Evolutionary conservation across 2,888 invertebrate species (phyloP).

Genomic region (Polydesmus complanatus): DNA sequence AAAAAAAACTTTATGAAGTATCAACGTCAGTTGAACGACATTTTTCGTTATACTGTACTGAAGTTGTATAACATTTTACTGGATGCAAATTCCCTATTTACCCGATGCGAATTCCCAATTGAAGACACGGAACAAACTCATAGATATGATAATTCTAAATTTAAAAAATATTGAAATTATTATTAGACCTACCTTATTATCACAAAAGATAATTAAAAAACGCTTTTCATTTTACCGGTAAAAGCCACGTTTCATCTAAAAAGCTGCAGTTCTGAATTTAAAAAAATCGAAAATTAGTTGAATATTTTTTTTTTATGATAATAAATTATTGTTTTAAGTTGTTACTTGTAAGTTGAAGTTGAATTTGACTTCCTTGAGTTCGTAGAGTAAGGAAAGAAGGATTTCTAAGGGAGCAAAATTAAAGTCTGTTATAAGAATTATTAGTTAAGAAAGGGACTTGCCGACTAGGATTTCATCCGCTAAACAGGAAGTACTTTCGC

Average conservation of each 20-base stretch:
- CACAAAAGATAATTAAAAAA: not conserved
- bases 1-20: too few relatives aligned
- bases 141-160: slow-evolving; percentile 33
- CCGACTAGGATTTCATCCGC: slow-evolving; percentile 9
- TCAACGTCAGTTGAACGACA: too few relatives aligned
- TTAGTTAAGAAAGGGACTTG: not conserved
- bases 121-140: slow-evolving; percentile 48
- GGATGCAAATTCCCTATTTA: slow-evolving; percentile 17
- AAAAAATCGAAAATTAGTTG: too few relatives aligned
- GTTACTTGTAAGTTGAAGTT: not conserved
- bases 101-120: slow-evolving; percentile 47
- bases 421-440: not conserved
- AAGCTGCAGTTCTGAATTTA: slow-evolving; percentile 6
- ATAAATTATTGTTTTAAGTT: not conserved
- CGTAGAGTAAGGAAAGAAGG: slow-evolving; percentile 6
- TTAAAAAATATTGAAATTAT: not conserved
- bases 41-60: too few relatives aligned
- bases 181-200: not conserved
- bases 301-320: not conserved
- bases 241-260: slow-evolving; percentile 6
- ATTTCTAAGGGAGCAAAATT: slow-evolving; percentile 2
- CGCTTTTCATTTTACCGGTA: slow-evolving; percentile 7
- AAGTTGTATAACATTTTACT: not conserved
- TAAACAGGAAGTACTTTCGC: not conserved
- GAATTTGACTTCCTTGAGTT: slow-evolving; percentile 7